Evolutionary conservation across 1,140 invertebrate species (phyloP), one percentile per base, ranked within the genome.

Genomic region (Geopemphigus sp.): DNA sequence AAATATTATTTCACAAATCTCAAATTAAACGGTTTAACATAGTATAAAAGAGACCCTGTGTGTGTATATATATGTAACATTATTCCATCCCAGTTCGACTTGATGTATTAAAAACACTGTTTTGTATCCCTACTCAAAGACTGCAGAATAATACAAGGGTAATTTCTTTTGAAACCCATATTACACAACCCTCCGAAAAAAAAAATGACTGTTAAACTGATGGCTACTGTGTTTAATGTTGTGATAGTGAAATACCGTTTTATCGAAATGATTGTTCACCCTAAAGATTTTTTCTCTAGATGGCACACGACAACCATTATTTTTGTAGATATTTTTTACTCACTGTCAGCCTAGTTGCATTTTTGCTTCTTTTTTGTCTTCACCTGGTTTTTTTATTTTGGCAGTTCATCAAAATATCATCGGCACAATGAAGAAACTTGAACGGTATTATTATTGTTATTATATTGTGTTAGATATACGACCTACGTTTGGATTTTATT

Each of bases 361-460:
- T 76, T 6, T 47, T 47, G 5, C 26, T 24, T 57, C n/a, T 57
- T 32, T 56, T 32, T 74, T 39, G 45, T 74, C 26, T 59, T 63
- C 74, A 78, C 74, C 74, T 78, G 74, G 56, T 78, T 59, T 78
- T 74, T 78, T 50, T 22, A 78, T 50, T 72, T 47, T 78, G 39
- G 57, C 56, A 78, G 74, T 78, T 78, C 74, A 78, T 78, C 74
- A 78, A 78, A 78, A 78, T 78, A 76, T 78, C 74, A 78, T 78
- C 57, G 39, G 14, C 29, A 63, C 57, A 63, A 78, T 78, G 57
- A 47, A 50, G 39, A 78, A 78, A 78, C 74, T 78, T 26, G 57
- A 63, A 78, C 57, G 57, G 56, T 50, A 78, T 78, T 63, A 76
- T 76, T 76, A 61, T 63, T 24, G 54, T 74, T 74, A 74, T 59